phyloP scores from a whole-genome alignment of 2,888 invertebrate species.

The Camponotus fellah region DNA sequence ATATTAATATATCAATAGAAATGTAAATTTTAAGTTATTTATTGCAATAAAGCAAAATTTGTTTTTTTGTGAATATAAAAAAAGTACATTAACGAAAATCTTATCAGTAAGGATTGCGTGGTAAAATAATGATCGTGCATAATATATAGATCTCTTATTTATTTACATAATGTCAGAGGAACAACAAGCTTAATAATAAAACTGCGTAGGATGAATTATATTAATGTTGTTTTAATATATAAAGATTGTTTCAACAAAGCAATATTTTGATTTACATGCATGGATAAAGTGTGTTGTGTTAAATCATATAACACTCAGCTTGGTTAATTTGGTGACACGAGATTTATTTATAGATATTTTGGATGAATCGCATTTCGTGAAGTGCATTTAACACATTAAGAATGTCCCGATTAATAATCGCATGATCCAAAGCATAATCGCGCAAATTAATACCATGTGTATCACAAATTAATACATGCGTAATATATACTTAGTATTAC shows the following conservation, averaged over 20 bases:
- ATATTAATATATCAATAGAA: not conserved
- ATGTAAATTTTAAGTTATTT: not conserved
- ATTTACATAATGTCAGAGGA: not conserved
- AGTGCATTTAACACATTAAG: slow-evolving; percentile 17
- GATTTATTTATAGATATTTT: slow-evolving; percentile 7
- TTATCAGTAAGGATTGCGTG: not conserved
- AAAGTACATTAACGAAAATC: not conserved
- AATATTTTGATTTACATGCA: slow-evolving; percentile 5
- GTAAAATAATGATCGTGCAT: not conserved
- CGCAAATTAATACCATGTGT: slow-evolving; percentile 56
- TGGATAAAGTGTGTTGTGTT: slow-evolving; percentile 40
- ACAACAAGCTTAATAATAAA: slow-evolving; percentile 3
- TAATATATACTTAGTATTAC: slow-evolving; percentile 10
- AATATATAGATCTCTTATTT: not conserved
- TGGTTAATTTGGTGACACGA: slow-evolving; percentile 33
- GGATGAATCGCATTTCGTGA: not conserved
- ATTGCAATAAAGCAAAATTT: not conserved
- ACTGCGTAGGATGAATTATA: not conserved
- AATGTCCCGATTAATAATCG: not conserved
- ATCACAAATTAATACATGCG: not conserved
- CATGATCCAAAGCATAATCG: slow-evolving; percentile 44
- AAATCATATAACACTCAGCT: slow-evolving; percentile 39
- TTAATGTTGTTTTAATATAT: not conserved
- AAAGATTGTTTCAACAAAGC: not conserved
- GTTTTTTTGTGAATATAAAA: not conserved